Evolutionary conservation across 2,113 vertebrate genomes (phyloP).

Genomic region (Pedetes capensis): DNA sequence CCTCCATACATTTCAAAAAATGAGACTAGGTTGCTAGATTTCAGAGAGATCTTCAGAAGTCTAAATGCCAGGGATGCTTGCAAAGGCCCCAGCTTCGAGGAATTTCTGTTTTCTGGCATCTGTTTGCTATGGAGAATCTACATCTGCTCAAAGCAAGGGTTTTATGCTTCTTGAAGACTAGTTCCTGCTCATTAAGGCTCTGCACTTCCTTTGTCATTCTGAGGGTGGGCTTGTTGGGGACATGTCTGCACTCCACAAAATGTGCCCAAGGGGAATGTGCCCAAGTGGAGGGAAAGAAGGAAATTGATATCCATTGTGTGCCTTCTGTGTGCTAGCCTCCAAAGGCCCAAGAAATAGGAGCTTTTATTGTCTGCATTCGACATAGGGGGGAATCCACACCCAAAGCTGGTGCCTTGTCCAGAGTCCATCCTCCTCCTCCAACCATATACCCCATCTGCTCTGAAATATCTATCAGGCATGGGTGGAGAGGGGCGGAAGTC

Average conservation of each 20-base stretch:
- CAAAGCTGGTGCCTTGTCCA: not conserved
- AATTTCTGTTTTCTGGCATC: not conserved
- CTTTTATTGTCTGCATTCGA: not conserved
- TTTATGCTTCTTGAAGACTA: not conserved
- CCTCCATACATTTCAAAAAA: constrained; percentile 64
- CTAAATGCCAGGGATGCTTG: constrained; percentile 2
- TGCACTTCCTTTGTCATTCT: not conserved
- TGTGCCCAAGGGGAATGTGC: not conserved
- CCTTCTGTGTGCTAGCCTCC: not conserved
- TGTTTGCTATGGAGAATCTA: not conserved
- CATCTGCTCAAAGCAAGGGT: not conserved
- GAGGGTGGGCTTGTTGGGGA: not conserved
- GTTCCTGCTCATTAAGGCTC: not conserved
- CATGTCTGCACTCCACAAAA: not conserved
- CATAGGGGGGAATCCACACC: not conserved
- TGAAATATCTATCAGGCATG: not conserved
- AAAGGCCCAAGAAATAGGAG: not conserved
- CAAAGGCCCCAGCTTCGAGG: not conserved
- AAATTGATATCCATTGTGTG: accelerated
- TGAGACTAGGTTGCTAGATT: constrained; percentile 62
- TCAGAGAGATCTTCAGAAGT: not conserved
- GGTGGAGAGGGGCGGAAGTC: not conserved
- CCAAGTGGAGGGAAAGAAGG: not conserved
- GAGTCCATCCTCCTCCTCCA: not conserved
- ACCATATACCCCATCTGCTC: not conserved